phyloP scores from a whole-genome alignment of 1,140 invertebrate genomes.

The Eriosoma lanigerum region DNA sequence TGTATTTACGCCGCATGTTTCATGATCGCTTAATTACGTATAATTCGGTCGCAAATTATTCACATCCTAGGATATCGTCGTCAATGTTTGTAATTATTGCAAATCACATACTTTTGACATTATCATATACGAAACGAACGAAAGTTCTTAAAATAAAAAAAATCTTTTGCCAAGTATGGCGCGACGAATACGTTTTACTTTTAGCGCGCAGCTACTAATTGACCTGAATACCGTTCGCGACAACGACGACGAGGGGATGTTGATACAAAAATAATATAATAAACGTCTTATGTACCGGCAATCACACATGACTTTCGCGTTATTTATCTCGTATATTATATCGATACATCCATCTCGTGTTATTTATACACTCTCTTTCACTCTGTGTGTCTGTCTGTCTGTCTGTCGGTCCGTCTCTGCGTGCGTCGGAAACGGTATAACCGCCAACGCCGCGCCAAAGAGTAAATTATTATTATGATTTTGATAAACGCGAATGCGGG shows the following conservation, averaged over 20 bases:
- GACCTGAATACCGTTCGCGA: conserved; percentile 36
- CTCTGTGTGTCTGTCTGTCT: neutral
- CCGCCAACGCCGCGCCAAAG: neutral
- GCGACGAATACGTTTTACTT: conserved; percentile 37
- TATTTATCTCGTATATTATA: neutral
- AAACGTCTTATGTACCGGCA: neutral
- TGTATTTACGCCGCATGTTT: neutral
- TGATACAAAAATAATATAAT: neutral
- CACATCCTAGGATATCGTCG: neutral
- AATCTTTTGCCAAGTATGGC: conserved; percentile 5
- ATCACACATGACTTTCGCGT: conserved; percentile 36
- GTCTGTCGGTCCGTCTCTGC: neutral
- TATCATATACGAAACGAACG: conserved; percentile 12
- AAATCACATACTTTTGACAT: neutral
- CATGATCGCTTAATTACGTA: conserved; percentile 17
- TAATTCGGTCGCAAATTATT: conserved; percentile 25
- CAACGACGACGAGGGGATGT: conserved; percentile 2
- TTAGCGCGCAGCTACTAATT: conserved; percentile 25
- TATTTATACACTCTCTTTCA: neutral
- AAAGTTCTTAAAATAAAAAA: conserved; percentile 34
- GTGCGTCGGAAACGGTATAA: neutral
- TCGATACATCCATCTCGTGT: neutral
- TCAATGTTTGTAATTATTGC: neutral
- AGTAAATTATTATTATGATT: neutral
- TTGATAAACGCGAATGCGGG: conserved; percentile 25